Base-by-base conservation (phyloP, 1,140 invertebrate genomes). In the Rhagoletis pomonella region DNA sequence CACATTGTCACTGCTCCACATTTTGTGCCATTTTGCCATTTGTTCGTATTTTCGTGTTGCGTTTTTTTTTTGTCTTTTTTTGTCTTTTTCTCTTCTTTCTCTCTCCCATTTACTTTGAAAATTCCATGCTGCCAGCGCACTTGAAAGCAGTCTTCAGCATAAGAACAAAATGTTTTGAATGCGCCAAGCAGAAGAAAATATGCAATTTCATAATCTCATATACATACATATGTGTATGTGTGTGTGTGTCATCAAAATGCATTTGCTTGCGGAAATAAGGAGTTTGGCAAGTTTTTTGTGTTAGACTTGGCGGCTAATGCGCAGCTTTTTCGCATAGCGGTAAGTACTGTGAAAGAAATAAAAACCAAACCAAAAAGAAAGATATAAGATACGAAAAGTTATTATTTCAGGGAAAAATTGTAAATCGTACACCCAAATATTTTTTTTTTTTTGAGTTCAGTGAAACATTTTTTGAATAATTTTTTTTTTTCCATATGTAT, bases 281-380 rank as follows among this genome's bases (percentile, higher is more conserved):
- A 50, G 73, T 47, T n/a, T 81, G 1, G 5, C 44, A 55, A 55
- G n/a, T 29, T n/a, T 81, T 73, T 81, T 81, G 14, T 55, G 42
- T n/a, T 81, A 47, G 44, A 55, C 47, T 17, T 50, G 73, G 17
- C 73, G 73, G 39, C 7, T 39, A 29, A 29, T 29, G 39, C 44
- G 67, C 67, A n/a, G 67, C 67, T 47, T 81, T 81, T n/a, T 50
- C n/a, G 10, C n/a, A 10, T 19, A 81, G 73, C n/a, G 73, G 73
- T 81, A 81, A 81, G 73, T 81, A 81, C 67, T 73, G 44, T 12
- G 12, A 73, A 73, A 73, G 39, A 62, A 62, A 62, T 4, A 62
- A 62, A 62, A 62, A 62, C 10, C 6, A 81, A 55, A 55, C 7
- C 44, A 3, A 19, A 10, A 67, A 58, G 47, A 81, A 55, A 62